A percentile compares a stretch with the other conserved stretches of the same genome.
phyloP scores from a whole-genome alignment of 1,140 invertebrate genomes.

The Oscheius sp. region DNA sequence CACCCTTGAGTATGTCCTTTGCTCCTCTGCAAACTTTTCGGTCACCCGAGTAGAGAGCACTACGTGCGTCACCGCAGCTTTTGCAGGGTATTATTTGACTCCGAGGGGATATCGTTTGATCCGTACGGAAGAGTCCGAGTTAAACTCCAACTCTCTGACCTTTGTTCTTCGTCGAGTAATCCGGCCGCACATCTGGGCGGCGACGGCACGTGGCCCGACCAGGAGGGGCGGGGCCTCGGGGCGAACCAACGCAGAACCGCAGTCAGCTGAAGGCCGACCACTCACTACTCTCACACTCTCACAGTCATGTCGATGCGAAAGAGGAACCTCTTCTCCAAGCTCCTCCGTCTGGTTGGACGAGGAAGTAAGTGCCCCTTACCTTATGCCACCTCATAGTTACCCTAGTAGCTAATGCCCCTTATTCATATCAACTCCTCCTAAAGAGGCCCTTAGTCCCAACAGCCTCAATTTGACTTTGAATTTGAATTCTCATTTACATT shows the following conservation, averaged over 20 bases:
- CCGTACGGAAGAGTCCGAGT: too few relatives aligned
- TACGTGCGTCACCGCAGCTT: too few relatives aligned
- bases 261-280: conserved; percentile 1
- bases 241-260: not conserved
- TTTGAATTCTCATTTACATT: conserved; percentile 18
- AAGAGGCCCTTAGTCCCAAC: conserved; percentile 2
- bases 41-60: too few relatives aligned
- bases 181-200: conserved; percentile 5
- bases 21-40: too few relatives aligned
- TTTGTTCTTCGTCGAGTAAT: not conserved
- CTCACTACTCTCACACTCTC: too few relatives aligned
- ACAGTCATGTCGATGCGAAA: conserved; percentile 7
- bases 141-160: too few relatives aligned
- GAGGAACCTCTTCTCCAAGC: conserved; percentile 18
- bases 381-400: not conserved
- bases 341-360: conserved; percentile 23
- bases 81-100: too few relatives aligned
- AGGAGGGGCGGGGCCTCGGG: conserved; percentile 1
- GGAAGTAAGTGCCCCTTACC: conserved; percentile 18
- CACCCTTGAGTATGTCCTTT: too few relatives aligned
- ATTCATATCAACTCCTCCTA: not conserved
- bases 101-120: too few relatives aligned
- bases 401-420: not conserved
- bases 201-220: not conserved
- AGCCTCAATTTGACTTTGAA: too few relatives aligned